Evolutionary conservation across 1,140 invertebrate species (phyloP), one percentile per base, ranked within the genome.

Genomic region (Rhagoletis zephyria): DNA sequence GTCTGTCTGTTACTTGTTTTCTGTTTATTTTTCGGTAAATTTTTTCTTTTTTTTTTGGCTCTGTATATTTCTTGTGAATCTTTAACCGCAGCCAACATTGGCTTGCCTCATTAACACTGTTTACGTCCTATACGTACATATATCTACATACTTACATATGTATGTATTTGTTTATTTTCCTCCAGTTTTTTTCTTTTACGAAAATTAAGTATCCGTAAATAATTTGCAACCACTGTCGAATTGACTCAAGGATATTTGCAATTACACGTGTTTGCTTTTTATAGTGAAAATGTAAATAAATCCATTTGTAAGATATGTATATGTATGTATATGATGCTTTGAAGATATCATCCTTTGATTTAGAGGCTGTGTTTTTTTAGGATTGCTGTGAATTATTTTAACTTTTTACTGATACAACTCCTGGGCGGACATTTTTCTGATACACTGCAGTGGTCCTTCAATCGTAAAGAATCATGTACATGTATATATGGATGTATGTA

Each of bases 31-130:
- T 65, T 65, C 64, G 30, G 30, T 30, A 30, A 30, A 30, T 30
- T 30, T 30, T 30, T n/a, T 6, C 64, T 30, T 65, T 65, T 65
- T 74, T 74, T 42, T 74, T 48, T 74, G 4, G 40, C 9, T 3
- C 30, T 12, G 7, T 30, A 67, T 67, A 40, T 67, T 30, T 67
- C 40, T 30, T 7, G 30, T 40, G 64, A 67, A 67, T 74, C n/a
- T 40, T 74, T 42, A n/a, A 42, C 67, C 40, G 19, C 67, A 3
- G 40, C 40, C 42, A 14, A 74, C 67, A 74, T 48, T 56, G 40
- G 42, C n/a, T 74, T 48, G 67, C 67, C 67, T 74, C 67, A 74
- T 74, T 74, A 74, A 74, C 42, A 74, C 42, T 74, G 42, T 74
- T 74, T 74, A 74, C 45, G 30, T 67, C 2, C n/a, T 30, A 30